These are phyloP conservation scores for Chionoecetes opilio DNA, from an alignment of 1,140 invertebrate species.

Conservation along the genomic window DNA sequence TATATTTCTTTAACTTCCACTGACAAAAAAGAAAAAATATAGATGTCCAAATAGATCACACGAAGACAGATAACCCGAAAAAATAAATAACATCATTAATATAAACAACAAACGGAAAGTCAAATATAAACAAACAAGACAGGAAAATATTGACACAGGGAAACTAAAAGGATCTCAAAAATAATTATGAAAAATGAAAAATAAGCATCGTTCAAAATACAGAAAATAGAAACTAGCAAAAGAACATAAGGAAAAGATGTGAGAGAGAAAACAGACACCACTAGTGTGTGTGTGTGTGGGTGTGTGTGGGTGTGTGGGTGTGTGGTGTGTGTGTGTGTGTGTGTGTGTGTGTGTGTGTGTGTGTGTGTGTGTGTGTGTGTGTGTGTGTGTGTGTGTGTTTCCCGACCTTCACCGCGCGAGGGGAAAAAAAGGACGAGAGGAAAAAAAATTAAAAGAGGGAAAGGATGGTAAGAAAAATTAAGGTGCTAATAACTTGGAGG, in stretches of 20 bases:
- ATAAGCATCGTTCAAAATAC: background rate
- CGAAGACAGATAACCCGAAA: background rate
- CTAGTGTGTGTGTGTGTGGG: too few relatives aligned
- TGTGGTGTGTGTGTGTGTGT: too few relatives aligned
- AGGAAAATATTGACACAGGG: background rate
- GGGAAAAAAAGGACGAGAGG: slow-evolving; percentile 17
- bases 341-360: too few relatives aligned
- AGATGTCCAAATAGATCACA: background rate
- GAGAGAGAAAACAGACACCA: slow-evolving; percentile 17
- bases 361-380: too few relatives aligned
- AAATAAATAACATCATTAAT: slow-evolving; percentile 10
- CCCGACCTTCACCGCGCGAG: background rate
- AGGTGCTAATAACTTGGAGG: slow-evolving; percentile 45
- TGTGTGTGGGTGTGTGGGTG: too few relatives aligned
- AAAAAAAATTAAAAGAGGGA: background rate
- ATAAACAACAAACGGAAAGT: background rate
- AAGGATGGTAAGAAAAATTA: slow-evolving; percentile 32
- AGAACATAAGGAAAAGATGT: background rate
- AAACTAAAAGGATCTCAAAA: background rate
- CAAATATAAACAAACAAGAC: slow-evolving; percentile 9
- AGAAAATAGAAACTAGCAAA: background rate
- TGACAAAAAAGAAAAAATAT: background rate
- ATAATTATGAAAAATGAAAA: background rate
- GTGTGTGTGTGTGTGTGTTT: too few relatives aligned
- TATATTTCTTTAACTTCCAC: background rate